Evolutionary conservation across 1,140 invertebrate genomes (phyloP), one percentile per base, ranked within the genome.

Genomic region (Philaenus spumarius): DNA sequence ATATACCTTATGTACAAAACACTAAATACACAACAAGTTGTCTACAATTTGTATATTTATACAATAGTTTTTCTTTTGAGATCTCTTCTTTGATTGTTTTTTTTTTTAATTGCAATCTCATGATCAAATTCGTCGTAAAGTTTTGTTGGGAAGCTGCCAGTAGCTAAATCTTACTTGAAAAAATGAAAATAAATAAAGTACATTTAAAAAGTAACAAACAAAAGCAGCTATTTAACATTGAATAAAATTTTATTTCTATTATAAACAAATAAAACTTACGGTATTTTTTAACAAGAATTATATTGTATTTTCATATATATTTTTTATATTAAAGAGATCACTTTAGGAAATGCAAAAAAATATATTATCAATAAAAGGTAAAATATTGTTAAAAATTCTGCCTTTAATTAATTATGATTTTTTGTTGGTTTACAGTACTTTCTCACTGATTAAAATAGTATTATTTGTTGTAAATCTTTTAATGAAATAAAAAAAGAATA

Each of bases 81-180:
- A 51, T 51, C 48, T 51, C 20, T 51, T 34, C 24, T 51, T 51
- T 51, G 48, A 51, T 51, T 51, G 48, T 51, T 51, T 24, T 51
- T 34, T n/a, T n/a, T n/a, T n/a, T n/a, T n/a, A n/a, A 34, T 34
- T 34, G 14, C 42, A 45, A 7, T 7, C 20, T 7, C 23, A 51
- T 23, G 22, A 22, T 51, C 37, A 14, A 19, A 35, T 51, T 24
- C 20, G n/a, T 51, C 22, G n/a, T 19, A 45, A 14, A 45, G 42
- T 19, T 45, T n/a, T n/a, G n/a, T n/a, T n/a, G n/a, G n/a, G n/a
- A n/a, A n/a, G n/a, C n/a, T n/a, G n/a, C 42, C 6, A 45, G 20
- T 19, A 45, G 42, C 22, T 34, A 51, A 51, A 24, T 35, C 37
- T n/a, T n/a, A n/a, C n/a, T n/a, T n/a, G n/a, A n/a, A n/a, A n/a